These are phyloP conservation scores for Tolypeutes matacus DNA, from an alignment of 2,797 vertebrate species.

Conservation along the genomic window DNA sequence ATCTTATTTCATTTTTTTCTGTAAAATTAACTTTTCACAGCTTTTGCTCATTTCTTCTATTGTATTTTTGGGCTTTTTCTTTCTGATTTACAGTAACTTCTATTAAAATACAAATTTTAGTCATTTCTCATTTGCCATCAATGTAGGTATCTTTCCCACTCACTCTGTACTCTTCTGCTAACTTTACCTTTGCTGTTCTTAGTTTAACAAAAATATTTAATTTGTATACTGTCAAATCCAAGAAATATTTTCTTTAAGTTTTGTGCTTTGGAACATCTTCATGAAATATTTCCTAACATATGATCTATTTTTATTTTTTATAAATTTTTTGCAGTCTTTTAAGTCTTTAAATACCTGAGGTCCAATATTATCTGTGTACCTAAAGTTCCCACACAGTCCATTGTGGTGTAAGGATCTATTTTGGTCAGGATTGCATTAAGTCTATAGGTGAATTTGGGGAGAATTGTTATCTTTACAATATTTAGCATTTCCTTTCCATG, in stretches of 20 bases:
- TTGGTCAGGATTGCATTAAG: background rate
- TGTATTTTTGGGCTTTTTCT: background rate
- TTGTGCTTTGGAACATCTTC: background rate
- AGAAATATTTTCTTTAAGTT: background rate
- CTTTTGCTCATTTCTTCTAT: background rate
- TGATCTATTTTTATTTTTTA: background rate
- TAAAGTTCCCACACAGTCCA: background rate
- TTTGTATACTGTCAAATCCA: background rate
- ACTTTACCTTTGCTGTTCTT: background rate
- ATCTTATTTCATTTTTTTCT: background rate
- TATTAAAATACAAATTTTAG: background rate
- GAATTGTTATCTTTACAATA: background rate
- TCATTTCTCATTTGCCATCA: slow-evolving; percentile 6
- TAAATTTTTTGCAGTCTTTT: background rate
- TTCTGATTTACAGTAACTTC: background rate
- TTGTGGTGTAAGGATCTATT: background rate
- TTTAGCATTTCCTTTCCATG: background rate
- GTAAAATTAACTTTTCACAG: background rate
- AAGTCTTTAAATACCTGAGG: background rate
- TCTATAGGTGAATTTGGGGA: background rate
- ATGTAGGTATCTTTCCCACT: background rate
- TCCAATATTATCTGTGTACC: background rate
- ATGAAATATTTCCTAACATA: background rate
- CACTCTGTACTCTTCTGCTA: background rate
- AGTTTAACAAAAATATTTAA: background rate